These are phyloP conservation scores for Myopa tessellatipennis DNA, from an alignment of 2,888 invertebrate genomes.

Conservation along the genomic window DNA sequence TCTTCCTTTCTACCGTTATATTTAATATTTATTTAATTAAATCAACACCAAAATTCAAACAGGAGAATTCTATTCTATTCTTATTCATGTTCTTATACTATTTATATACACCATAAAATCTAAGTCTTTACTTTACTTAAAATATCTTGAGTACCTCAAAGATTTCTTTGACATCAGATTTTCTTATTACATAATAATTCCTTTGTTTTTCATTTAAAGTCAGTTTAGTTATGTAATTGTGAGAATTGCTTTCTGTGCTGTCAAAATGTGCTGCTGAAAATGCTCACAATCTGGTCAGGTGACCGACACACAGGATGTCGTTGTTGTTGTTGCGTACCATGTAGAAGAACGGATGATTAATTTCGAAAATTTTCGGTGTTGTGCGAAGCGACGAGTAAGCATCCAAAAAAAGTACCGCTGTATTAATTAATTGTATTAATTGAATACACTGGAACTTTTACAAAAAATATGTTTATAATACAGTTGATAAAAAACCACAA, in stretches of 20 bases:
- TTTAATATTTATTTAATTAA: no score
- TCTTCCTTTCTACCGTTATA: no score
- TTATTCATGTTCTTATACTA: no score
- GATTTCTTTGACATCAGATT: neutral
- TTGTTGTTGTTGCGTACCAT: constrained; percentile 44
- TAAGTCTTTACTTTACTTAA: neutral
- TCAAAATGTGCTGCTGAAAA: no score
- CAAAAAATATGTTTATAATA: no score
- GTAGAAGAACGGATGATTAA: constrained; percentile 52
- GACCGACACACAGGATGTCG: constrained; percentile 50
- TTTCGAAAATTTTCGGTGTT: constrained; percentile 46
- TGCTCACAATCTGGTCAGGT: constrained; percentile 42
- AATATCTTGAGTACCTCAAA: neutral
- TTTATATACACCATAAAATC: neutral
- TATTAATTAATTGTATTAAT: no score
- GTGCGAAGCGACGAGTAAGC: constrained; percentile 50
- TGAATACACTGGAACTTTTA: no score
- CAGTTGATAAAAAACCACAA: no score
- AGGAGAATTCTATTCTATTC: no score
- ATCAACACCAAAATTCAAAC: no score
- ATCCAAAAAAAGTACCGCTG: constrained; percentile 53
- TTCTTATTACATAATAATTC: neutral
- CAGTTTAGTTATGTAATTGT: neutral
- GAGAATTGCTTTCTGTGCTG: neutral
- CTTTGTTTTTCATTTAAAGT: neutral